Evolutionary conservation across 2,797 vertebrate genomes (phyloP).

Genomic region (Takifugu rubripes): DNA sequence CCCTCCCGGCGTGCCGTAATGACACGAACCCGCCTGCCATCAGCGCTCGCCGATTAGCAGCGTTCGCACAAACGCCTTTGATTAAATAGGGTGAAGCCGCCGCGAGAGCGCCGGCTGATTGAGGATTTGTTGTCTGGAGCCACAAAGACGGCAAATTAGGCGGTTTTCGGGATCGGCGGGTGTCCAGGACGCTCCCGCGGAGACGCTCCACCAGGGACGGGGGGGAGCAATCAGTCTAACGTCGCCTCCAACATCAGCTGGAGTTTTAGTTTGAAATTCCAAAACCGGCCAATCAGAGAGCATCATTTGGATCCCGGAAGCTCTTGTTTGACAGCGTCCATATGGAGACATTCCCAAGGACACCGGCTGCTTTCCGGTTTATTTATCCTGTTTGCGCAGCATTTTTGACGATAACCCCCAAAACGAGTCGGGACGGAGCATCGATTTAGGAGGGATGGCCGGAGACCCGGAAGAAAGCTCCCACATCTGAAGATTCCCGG

Average conservation of each 20-base stretch:
- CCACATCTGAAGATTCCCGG: slow-evolving; percentile 33
- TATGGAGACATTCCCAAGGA: slow-evolving; percentile 44
- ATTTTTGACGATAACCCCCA: slow-evolving; percentile 20
- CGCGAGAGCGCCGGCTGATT: slow-evolving; percentile 48
- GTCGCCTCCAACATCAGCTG: slow-evolving; percentile 15
- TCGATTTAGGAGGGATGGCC: slow-evolving; percentile 11
- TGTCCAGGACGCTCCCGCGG: slow-evolving; percentile 39
- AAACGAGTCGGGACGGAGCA: slow-evolving; percentile 12
- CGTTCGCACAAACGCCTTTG: slow-evolving; percentile 41
- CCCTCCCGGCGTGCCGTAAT: slow-evolving; percentile 36
- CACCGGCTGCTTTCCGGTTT: slow-evolving; percentile 30
- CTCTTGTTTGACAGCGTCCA: slow-evolving; percentile 35
- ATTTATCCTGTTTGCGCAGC: slow-evolving; percentile 36
- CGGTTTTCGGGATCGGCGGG: slow-evolving; percentile 49
- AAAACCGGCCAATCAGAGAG: slow-evolving; percentile 25
- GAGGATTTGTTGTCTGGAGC: slow-evolving; percentile 50
- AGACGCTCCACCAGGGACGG: slow-evolving; percentile 43
- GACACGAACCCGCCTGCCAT: slow-evolving; percentile 42
- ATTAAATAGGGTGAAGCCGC: slow-evolving; percentile 49
- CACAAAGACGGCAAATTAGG: slow-evolving; percentile 36
- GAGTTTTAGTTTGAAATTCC: slow-evolving; percentile 10
- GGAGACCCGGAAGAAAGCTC: too few species aligned
- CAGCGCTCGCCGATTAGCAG: slow-evolving; percentile 42
- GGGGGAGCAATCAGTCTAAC: slow-evolving; percentile 25
- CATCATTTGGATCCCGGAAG: slow-evolving; percentile 35